These are phyloP conservation scores for Rhizoglyphus robini DNA, from an alignment of 1,140 invertebrate genomes.

Conservation along the genomic window DNA sequence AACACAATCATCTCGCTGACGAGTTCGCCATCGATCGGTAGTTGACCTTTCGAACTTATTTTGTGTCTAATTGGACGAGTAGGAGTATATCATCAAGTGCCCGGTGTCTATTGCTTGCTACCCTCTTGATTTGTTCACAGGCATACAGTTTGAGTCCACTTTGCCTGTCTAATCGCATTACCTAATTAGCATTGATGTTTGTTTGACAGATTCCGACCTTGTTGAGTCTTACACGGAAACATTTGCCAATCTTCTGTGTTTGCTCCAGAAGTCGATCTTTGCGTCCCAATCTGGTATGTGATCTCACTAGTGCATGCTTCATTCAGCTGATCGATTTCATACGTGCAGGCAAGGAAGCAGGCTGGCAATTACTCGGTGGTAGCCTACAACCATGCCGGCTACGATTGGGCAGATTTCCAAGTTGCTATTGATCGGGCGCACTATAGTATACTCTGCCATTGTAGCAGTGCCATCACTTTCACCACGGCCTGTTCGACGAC, in stretches of 20 bases:
- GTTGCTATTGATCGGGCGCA: slow-evolving; percentile 12
- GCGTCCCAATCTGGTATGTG: not conserved
- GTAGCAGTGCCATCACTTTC: not conserved
- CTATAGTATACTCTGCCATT: not conserved
- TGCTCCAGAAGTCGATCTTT: not conserved
- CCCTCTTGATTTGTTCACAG: no score
- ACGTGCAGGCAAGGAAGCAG: slow-evolving; percentile 23
- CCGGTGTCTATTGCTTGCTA: no score
- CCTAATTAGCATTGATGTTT: no score
- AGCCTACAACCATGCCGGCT: slow-evolving; percentile 25
- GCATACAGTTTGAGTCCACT: no score
- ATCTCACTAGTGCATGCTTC: not conserved
- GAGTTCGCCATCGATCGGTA: no score
- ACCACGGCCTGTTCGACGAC: not conserved
- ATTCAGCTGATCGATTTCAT: not conserved
- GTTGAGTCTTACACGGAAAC: not conserved
- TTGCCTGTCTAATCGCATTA: no score
- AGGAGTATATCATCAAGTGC: no score
- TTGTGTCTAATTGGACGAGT: no score
- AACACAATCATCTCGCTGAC: no score
- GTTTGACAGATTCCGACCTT: not conserved
- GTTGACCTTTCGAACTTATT: no score
- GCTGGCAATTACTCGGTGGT: slow-evolving; percentile 27
- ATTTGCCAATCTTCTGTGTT: not conserved
- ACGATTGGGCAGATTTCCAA: slow-evolving; percentile 26